Evolutionary conservation across 2,113 vertebrate genomes (phyloP).

Genomic region (Lepus timidus): DNA sequence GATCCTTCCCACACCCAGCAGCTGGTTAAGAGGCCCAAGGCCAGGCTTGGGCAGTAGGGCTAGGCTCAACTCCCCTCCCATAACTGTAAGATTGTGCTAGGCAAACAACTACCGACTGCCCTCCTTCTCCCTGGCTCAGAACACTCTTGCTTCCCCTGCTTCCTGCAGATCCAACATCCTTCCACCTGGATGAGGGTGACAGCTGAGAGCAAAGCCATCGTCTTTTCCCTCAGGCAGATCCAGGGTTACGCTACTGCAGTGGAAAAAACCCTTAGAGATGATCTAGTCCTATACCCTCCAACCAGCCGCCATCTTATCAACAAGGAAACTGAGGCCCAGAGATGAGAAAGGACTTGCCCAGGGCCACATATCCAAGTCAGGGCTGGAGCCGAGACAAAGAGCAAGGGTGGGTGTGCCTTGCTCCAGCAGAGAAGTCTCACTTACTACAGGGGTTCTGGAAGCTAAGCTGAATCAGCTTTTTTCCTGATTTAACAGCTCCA

Average conservation of each 20-base stretch:
- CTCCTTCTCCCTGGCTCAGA: conserved; percentile 26
- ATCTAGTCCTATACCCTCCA: conserved; percentile 49
- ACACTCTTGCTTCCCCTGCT: conserved; percentile 39
- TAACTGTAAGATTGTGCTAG: conserved; percentile 4
- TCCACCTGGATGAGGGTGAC: conserved; percentile 57
- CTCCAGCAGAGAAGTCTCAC: conserved; percentile 13
- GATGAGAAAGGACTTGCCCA: conserved; percentile 45
- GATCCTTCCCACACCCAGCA: background rate
- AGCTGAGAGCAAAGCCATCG: conserved; percentile 60
- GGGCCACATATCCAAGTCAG: background rate
- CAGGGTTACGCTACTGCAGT: conserved; percentile 50
- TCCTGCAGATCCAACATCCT: conserved; percentile 60
- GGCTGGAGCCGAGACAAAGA: background rate
- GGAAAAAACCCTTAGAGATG: conserved; percentile 45
- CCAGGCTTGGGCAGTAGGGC: background rate
- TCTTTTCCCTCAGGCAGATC: conserved; percentile 50
- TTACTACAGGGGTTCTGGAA: background rate
- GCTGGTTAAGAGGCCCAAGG: background rate
- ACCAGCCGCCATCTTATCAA: conserved; percentile 26
- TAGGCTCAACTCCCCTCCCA: background rate
- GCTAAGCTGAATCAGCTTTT: background rate
- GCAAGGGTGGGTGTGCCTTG: background rate
- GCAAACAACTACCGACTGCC: background rate
- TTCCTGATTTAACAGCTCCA: conserved; percentile 16
- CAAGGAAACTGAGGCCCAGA: conserved; percentile 55